Percentiles rank a stretch among this genome's conserved stretches.
Evolutionary conservation across 2,797 vertebrate species (phyloP).

Genomic region (Aldrovandia affinis): DNA sequence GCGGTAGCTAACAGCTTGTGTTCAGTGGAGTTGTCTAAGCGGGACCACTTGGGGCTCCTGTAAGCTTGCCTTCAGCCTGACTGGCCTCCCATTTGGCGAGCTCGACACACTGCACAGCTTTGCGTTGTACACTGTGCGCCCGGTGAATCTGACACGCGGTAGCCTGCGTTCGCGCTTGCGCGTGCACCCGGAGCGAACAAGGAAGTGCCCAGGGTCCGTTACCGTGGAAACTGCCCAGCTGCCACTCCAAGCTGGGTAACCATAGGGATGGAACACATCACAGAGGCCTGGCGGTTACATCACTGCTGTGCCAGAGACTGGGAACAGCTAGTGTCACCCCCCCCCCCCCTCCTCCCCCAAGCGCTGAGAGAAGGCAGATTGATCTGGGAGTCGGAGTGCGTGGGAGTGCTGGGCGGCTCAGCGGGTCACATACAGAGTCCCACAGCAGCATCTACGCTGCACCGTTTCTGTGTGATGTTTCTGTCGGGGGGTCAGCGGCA

Average conservation of each 20-base stretch:
- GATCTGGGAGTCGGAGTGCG: neutral
- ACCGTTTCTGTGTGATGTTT: neutral
- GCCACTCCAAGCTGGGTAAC: slow-evolving; percentile 69
- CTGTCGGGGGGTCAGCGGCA: neutral
- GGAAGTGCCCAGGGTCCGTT: slow-evolving; percentile 50
- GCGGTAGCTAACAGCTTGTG: too few species aligned
- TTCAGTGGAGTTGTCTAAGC: too few species aligned
- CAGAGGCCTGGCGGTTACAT: slow-evolving; percentile 57
- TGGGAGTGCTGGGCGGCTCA: neutral
- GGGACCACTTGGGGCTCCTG: neutral
- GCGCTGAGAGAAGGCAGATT: neutral
- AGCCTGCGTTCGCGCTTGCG: neutral
- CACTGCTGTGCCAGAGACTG: slow-evolving; percentile 49
- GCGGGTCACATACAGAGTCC: neutral
- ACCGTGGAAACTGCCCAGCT: slow-evolving; percentile 66
- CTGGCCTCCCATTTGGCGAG: neutral
- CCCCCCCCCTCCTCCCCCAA: neutral
- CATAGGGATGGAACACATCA: slow-evolving; percentile 61
- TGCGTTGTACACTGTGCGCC: too few species aligned
- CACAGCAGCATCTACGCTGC: neutral
- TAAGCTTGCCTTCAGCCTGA: neutral
- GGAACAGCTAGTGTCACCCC: neutral
- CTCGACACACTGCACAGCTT: neutral
- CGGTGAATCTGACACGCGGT: neutral
- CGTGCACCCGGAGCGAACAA: neutral